Evolutionary conservation across 2,888 invertebrate species (phyloP).

Genomic region (Lordiphosa andalusiaca): DNA sequence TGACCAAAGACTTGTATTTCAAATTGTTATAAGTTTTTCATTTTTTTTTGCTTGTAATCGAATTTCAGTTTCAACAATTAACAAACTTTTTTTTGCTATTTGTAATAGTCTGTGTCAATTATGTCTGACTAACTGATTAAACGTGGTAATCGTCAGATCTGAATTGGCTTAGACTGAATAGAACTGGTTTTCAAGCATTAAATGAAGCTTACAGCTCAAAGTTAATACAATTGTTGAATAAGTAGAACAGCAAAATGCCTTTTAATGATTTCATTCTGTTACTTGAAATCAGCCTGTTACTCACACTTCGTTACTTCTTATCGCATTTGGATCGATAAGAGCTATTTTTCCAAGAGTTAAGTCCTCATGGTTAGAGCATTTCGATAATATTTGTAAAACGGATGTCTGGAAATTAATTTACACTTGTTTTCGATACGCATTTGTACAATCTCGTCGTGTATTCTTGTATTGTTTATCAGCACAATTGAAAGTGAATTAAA

Average conservation of each 20-base stretch:
- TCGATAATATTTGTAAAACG: no score
- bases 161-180: slow-evolving; percentile 7
- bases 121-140: slow-evolving; percentile 1
- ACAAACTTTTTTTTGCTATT: background rate
- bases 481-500: slow-evolving; percentile 41
- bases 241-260: slow-evolving; percentile 2
- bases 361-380: no score
- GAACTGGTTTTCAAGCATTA: slow-evolving; percentile 14
- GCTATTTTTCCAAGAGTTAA: no score
- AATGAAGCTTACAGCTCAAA: background rate
- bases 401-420: no score
- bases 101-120: background rate
- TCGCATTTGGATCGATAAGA: no score
- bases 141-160: background rate
- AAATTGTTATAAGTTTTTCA: no score
- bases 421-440: no score
- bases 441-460: background rate
- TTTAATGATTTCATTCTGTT: background rate
- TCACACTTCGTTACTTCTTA: no score
- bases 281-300: no score
- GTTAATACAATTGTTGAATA: slow-evolving; percentile 7
- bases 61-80: background rate
- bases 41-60: no score
- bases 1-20: no score
- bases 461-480: slow-evolving; percentile 30